A percentile compares a stretch with the other conserved stretches of the same genome.
phyloP scores from a whole-genome alignment of 2,888 invertebrate genomes.

The Eremobia ochroleuca region DNA sequence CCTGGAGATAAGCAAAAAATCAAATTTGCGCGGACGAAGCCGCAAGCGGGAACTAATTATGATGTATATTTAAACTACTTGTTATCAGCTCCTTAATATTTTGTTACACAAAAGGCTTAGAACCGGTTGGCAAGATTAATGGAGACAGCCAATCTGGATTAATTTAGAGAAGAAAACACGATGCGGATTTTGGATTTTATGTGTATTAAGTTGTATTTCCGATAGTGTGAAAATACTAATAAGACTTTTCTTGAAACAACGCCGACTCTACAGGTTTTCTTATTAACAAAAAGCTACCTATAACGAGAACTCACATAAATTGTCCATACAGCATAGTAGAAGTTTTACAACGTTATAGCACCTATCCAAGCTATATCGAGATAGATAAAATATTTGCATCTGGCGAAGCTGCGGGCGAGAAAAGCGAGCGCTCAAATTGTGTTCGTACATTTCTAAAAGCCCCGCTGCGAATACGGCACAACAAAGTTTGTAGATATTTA shows the following conservation, averaged over 20 bases:
- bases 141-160: neutral
- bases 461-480: constrained; percentile 75
- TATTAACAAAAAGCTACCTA: neutral
- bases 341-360: constrained; percentile 51
- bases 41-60: constrained; percentile 49
- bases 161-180: neutral
- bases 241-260: neutral
- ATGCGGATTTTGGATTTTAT: neutral
- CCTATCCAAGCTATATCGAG: constrained; percentile 62
- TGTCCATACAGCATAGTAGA: constrained; percentile 36
- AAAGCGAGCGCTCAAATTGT: constrained; percentile 81
- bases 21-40: constrained; percentile 42
- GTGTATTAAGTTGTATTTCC: too few species aligned
- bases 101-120: constrained; percentile 12
- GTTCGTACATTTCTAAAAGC: constrained; percentile 82
- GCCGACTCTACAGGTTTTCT: neutral
- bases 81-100: constrained; percentile 40
- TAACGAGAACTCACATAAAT: constrained; percentile 33
- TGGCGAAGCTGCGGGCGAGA: constrained; percentile 75
- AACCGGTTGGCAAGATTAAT: constrained; percentile 14
- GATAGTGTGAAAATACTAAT: neutral
- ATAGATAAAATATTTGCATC: constrained; percentile 74
- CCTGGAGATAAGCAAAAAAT: constrained; percentile 53
- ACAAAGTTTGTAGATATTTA: constrained; percentile 85
- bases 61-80: constrained; percentile 57